Base-by-base conservation (phyloP, 2,888 invertebrate species). In the Neoitamus cyanurus region DNA sequence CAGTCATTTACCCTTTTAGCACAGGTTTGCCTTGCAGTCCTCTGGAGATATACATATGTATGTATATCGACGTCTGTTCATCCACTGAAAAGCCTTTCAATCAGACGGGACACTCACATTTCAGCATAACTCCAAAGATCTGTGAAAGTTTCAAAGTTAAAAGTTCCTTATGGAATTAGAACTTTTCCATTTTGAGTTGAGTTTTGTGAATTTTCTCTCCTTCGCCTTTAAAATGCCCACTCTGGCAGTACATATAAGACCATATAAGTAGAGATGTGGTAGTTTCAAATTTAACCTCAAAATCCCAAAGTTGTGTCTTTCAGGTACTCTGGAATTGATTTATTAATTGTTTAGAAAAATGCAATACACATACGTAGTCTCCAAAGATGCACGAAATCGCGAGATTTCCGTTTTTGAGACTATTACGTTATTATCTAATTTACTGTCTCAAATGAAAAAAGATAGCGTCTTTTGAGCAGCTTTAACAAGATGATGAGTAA, bases 141-240 rank as follows among this genome's bases (percentile, higher is more conserved):
- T 58, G 58, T 58, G 58, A 58, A 58, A 58, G 58, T 58, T 58
- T 58, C 58, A 58, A 58, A 58, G 58, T 58, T 58, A 25, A 58
- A 58, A 58, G 58, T 58, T 58, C 20, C 58, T 58, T 58, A 58
- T 58, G 58, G 58, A 58, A 58, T 58, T 58, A 58, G 58, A 58
- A 58, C 58, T 58, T 58, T 58, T 20, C 58, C 58, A 58, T 58
- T 58, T 58, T 58, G 58, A 48, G 48, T 48, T 48, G 15, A 42
- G 42, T 58, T 58, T 15, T 2, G 25, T 25, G 58, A 58, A 15
- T 58, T 58, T 58, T 1, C 58, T 15, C 25, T 15, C 2, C 58
- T 58, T 25, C 9, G 58, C 58, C 7, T 58, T 58, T 15, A 7
- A 58, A 25, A 58, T 58, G 20, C 20, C 58, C 58, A 7, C 25